These are phyloP conservation scores for Jacana jacana DNA, from an alignment of 2,113 vertebrate genomes.

Conservation along the genomic window DNA sequence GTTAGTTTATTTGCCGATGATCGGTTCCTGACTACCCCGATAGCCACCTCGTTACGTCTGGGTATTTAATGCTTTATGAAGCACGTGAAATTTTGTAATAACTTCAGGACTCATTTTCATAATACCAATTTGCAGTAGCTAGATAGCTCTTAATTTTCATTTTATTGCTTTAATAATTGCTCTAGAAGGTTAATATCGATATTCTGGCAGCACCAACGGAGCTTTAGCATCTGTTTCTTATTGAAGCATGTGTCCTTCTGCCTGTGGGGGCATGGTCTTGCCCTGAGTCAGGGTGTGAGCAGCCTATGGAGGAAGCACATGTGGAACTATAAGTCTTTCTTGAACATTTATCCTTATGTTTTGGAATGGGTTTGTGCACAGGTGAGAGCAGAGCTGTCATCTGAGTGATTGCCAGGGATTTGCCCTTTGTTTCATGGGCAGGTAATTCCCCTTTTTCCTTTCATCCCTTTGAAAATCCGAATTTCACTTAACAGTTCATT, in stretches of 20 bases:
- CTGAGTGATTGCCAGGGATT: neutral
- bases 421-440: neutral
- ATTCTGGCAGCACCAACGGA: neutral
- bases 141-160: neutral
- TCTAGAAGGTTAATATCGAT: neutral
- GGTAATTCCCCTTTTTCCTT: neutral
- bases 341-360: neutral
- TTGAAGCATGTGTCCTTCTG: rapidly evolving
- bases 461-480: neutral
- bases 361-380: neutral
- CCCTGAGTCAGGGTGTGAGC: neutral
- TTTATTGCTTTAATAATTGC: neutral
- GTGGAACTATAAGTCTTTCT: neutral
- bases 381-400: neutral
- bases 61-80: neutral
- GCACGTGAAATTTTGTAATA: neutral
- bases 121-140: neutral
- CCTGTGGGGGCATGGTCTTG: neutral
- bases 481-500: neutral
- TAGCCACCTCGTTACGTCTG: neutral
- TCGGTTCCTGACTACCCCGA: neutral
- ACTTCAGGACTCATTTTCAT: conserved; percentile 13
- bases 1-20: neutral
- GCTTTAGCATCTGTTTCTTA: neutral
- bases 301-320: neutral